Evolutionary conservation across 2,888 invertebrate species (phyloP).

Genomic region (Agrochola lychnidis): DNA sequence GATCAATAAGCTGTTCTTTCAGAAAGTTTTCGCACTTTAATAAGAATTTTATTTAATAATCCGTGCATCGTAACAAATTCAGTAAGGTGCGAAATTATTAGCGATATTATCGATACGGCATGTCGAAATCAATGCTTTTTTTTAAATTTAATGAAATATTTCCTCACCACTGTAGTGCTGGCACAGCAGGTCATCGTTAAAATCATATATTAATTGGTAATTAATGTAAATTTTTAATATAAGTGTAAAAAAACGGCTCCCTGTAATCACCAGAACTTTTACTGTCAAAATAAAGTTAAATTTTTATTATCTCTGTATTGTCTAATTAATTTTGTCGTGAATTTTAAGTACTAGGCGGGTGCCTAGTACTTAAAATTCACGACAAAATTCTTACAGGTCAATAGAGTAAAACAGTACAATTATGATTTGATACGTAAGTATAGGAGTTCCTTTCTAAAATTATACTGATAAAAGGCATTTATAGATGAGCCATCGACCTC

Average conservation of each 20-base stretch:
- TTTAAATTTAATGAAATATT: constrained; percentile 39
- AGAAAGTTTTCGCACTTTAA: constrained; percentile 54
- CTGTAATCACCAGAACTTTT: background rate
- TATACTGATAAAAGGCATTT: constrained; percentile 63
- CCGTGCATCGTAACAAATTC: constrained; percentile 49
- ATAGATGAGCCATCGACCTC: constrained; percentile 74
- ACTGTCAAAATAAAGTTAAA: constrained; percentile 27
- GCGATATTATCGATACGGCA: constrained; percentile 69
- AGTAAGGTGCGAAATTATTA: constrained; percentile 76
- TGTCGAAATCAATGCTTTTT: constrained; percentile 70
- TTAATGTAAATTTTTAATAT: constrained; percentile 25
- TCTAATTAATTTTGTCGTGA: no score
- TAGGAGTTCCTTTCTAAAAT: constrained; percentile 57
- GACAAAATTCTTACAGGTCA: constrained; percentile 17
- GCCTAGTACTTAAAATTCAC: background rate
- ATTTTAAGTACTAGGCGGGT: no score
- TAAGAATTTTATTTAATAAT: constrained; percentile 66
- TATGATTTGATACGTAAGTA: constrained; percentile 16
- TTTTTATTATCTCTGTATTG: constrained; percentile 15
- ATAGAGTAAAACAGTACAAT: constrained; percentile 27
- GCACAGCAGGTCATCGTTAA: constrained; percentile 32
- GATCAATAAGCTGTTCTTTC: constrained; percentile 28
- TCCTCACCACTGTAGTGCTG: constrained; percentile 24
- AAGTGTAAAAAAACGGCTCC: background rate
- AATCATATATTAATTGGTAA: constrained; percentile 30